Conservation (phyloP, 2,888 invertebrate genomes). For the Rhabditoides inermis region DNA sequence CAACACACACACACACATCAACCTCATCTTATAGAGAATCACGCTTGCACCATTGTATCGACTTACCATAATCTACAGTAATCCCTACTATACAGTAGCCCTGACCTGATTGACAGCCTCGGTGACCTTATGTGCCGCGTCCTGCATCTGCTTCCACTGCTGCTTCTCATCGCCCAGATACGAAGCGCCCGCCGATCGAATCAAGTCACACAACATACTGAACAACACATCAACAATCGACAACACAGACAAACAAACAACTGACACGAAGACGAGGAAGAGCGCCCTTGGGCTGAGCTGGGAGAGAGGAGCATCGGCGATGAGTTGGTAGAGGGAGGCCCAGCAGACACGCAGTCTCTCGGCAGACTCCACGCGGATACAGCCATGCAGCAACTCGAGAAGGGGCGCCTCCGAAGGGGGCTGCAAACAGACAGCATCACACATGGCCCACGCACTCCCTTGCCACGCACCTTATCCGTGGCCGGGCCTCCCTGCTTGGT, state of each 20-base stretch:
- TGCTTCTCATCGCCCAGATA: conserved; percentile 64
- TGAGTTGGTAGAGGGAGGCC: conserved; percentile 67
- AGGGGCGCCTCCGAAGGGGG: conserved; percentile 69
- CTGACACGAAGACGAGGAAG: conserved; percentile 67
- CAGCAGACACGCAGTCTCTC: conserved; percentile 71
- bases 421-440: too few relatives aligned
- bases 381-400: conserved; percentile 71
- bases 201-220: conserved; percentile 71
- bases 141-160: conserved; percentile 52
- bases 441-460: too few relatives aligned
- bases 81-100: too few relatives aligned
- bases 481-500: neutral
- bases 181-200: conserved; percentile 60
- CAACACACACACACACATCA: too few relatives aligned
- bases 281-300: conserved; percentile 66
- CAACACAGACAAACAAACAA: conserved; percentile 8
- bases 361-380: conserved; percentile 60
- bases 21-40: too few relatives aligned
- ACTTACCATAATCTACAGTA: too few relatives aligned
- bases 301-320: conserved; percentile 61
- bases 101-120: conserved; percentile 75
- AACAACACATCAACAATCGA: conserved; percentile 7
- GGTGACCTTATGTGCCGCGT: conserved; percentile 62
- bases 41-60: too few relatives aligned
- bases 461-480: conserved; percentile 6